These are phyloP conservation scores for Meriones psammophilus DNA, from an alignment of 2,797 vertebrate species.

Conservation along the genomic window DNA sequence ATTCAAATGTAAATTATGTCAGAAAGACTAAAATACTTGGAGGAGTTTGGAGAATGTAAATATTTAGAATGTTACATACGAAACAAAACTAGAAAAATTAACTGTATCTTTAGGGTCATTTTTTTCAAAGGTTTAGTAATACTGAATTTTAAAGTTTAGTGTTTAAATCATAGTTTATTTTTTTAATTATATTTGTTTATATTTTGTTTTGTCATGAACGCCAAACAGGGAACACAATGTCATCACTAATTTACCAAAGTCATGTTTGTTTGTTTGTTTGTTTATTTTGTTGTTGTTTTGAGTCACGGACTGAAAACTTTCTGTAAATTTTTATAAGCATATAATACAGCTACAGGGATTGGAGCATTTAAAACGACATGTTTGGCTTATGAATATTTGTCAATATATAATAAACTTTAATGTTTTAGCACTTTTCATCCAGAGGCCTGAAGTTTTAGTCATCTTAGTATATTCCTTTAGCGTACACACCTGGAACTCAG, in stretches of 20 bases:
- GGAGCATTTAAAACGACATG: constrained; percentile 22
- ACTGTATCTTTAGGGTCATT: neutral
- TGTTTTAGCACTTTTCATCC: constrained; percentile 42
- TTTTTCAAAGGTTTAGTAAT: neutral
- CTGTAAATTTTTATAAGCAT: constrained; percentile 15
- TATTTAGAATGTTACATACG: neutral
- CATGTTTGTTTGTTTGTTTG: too few species aligned
- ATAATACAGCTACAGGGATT: constrained; percentile 7
- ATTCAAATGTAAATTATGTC: neutral
- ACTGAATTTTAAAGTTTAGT: neutral
- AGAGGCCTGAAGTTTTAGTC: neutral
- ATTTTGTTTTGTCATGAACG: neutral
- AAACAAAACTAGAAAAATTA: neutral
- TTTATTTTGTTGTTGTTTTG: neutral
- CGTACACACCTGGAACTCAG: constrained; percentile 8
- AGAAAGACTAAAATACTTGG: neutral
- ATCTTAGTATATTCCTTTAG: constrained; percentile 13
- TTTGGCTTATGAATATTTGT: constrained; percentile 54
- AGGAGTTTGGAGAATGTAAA: neutral
- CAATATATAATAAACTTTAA: constrained; percentile 32
- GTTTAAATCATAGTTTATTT: constrained; percentile 17
- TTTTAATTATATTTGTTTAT: neutral
- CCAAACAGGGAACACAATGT: neutral
- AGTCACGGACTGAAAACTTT: constrained; percentile 38
- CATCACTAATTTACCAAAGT: constrained; percentile 19